Base-by-base conservation (phyloP, 2,888 invertebrate genomes). In the Pomacea canaliculata region DNA sequence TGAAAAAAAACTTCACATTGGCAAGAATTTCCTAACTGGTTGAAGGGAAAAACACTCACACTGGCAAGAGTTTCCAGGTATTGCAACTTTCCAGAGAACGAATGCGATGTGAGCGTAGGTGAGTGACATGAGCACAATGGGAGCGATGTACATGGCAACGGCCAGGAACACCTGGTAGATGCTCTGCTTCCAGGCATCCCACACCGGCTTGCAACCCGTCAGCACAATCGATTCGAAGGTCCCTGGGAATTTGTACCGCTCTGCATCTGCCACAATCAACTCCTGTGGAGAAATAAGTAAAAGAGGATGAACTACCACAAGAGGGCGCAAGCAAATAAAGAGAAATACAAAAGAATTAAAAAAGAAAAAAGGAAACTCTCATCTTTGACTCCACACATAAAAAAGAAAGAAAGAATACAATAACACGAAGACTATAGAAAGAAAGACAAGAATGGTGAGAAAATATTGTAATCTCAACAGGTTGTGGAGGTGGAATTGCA, bases 101-200 rank as follows among this genome's bases (percentile, higher is more conserved):
- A 80, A 70, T 9, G 88, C 88, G 67, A 90, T 89, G 70, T 83
- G 84, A 46, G 80, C 81, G 80, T 90, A 90, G 19, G 88, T 85
- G 72, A 86, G 81, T 4, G 84, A 82, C 89, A 89, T 89, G 16
- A 90, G 81, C 13, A 82, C 72, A n/a, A 89, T 80, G 13, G 90
- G 90, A 12, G 86, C 59, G n/a, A 88, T 65, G 80, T 87, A 90
- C 78, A 89, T 85, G 37, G 80, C 84, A 7, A 84, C 71, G 27
- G 83, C 82, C 62, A 87, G 80, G 71, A 88, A 80, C 19, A 87
- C 71, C 70, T 87, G 86, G 79, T 87, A 89, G 70, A 82, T 82
- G 59, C 81, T 79, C 78, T 89, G 85, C 71, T 72, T 84, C 46
- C 48, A 77, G 12, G 66, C 79, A 74, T 59, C 75, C 82, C 82